Conservation (phyloP, 2,888 invertebrate species). For the Himalopsyche tibetana region DNA sequence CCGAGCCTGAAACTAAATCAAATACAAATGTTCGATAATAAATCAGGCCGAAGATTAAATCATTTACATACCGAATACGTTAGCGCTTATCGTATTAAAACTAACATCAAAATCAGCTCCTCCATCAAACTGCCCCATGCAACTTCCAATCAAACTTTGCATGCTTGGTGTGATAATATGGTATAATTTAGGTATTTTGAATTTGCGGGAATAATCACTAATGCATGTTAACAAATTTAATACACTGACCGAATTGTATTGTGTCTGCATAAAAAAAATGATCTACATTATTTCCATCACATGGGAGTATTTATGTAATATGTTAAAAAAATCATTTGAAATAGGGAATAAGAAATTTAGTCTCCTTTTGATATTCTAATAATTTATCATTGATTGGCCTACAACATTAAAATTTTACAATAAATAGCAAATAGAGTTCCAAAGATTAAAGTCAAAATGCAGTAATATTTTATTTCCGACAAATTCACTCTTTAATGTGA, state of each 20-base stretch:
- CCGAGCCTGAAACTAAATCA: too few relatives aligned
- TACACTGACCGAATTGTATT: too few relatives aligned
- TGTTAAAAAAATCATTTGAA: too few relatives aligned
- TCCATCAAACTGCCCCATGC: not conserved
- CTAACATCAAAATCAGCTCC: not conserved
- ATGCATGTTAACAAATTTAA: not conserved
- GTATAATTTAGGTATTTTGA: slow-evolving; percentile 24
- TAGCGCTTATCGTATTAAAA: not conserved
- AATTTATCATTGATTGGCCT: too few relatives aligned
- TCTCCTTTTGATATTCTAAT: too few relatives aligned
- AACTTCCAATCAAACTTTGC: slow-evolving; percentile 33
- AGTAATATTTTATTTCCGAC: slow-evolving; percentile 39
- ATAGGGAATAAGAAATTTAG: too few relatives aligned
- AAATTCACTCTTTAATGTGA: slow-evolving; percentile 39
- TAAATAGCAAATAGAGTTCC: too few relatives aligned
- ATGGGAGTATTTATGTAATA: too few relatives aligned
- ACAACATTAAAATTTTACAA: too few relatives aligned
- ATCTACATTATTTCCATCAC: too few relatives aligned
- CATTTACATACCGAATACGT: not conserved
- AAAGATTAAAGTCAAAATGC: not conserved
- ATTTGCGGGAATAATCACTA: slow-evolving; percentile 35
- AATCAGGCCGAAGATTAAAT: not conserved
- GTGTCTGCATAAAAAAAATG: too few relatives aligned
- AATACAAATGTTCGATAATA: too few relatives aligned
- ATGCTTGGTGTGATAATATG: slow-evolving; percentile 31